Evolutionary conservation across 2,113 vertebrate genomes (phyloP), one percentile per base, ranked within the genome.

Genomic region (Colinus virginianus): DNA sequence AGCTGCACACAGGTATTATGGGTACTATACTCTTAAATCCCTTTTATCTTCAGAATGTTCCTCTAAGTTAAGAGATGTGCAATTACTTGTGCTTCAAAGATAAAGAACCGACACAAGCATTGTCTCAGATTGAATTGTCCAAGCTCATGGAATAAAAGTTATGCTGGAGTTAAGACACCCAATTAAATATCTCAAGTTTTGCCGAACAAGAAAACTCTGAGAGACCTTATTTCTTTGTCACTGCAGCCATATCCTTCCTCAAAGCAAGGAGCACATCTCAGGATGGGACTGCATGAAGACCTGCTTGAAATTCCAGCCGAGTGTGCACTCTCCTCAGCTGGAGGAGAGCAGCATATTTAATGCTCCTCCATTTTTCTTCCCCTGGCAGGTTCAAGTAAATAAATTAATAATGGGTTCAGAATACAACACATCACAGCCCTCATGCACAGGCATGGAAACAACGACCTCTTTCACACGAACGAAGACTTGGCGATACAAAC

Each of bases 1-100:
- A 94, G 88, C 84, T 46, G 74, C 81, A 76, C 8, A 1, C 76
- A 87, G 94, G 84, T 90, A 90, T 81, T 92, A 62, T 30, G 88
- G 84, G 83, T 71, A 76, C 84, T 78, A 61, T 20, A 22, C 58
- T 61, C 87, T 87, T 76, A 95, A 91, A 90, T 62, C 78, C 78
- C 43, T 48, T 85, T 87, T 26, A 63, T 90, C 89, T 90, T 71
- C 68, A 75, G 42, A 90, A 70, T 2, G 67, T 86, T 81, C 62
- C 70, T 68, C 61, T 70, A 56, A 25, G n/a, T 68, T 67, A 86
- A 71, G 75, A 79, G 84, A 55, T 48, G 71, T 79, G 75, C 87
- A 87, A 85, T 90, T 85, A 70, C 59, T 63, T 2, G 6, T 56
- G 22, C 74, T 86, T 84, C 22, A 55, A 6, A 55, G 34, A 72